phyloP scores from a whole-genome alignment of 2,113 vertebrate genomes.

The Equus quagga region DNA sequence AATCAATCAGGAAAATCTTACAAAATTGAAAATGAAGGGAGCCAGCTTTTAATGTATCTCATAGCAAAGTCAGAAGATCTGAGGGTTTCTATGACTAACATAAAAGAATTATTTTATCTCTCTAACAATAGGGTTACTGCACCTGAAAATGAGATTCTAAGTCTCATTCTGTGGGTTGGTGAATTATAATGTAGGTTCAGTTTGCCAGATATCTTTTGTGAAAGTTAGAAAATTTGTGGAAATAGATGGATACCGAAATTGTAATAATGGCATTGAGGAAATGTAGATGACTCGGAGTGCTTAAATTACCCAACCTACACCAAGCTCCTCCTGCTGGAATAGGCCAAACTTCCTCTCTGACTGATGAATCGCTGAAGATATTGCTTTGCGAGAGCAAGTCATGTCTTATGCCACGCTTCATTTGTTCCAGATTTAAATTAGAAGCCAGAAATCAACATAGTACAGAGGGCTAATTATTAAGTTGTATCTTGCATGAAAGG shows the following conservation, averaged over 20 bases:
- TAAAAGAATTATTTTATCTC: not conserved
- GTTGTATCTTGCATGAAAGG: not conserved
- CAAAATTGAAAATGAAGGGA: not conserved
- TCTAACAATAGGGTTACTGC: not conserved
- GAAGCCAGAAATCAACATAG: not conserved
- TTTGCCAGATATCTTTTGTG: not conserved
- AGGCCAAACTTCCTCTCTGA: not conserved
- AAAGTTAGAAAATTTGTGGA: not conserved
- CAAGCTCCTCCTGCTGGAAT: not conserved
- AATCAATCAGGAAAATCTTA: not conserved
- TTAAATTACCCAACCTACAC: not conserved
- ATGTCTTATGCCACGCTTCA: no score
- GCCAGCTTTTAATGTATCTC: not conserved
- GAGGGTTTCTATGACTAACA: not conserved
- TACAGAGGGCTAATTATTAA: not conserved
- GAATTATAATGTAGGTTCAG: slow-evolving; percentile 17
- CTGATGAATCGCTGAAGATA: not conserved
- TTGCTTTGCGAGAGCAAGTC: not conserved
- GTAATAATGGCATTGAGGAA: not conserved
- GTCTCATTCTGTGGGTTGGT: not conserved
- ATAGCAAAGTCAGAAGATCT: not conserved
- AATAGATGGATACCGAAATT: not conserved
- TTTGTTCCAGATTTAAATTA: not conserved
- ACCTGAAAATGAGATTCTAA: not conserved
- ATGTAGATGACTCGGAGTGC: not conserved